A percentile compares a stretch with the other conserved stretches of the same genome.
Evolutionary conservation across 2,888 invertebrate genomes (phyloP).

Genomic region (Apamea anceps): DNA sequence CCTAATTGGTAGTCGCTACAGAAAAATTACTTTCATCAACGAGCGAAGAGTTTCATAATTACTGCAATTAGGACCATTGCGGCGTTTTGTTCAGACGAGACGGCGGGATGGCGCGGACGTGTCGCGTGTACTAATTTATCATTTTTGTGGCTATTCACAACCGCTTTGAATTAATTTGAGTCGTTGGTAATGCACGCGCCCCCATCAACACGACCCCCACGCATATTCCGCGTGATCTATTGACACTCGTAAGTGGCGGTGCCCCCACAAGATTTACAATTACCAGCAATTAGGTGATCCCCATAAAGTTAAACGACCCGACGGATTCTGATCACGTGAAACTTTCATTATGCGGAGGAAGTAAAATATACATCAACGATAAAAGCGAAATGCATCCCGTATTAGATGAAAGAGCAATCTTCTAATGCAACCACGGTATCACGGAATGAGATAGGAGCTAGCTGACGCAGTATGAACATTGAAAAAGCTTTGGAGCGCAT

Average conservation of each 20-base stretch:
- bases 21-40: slow-evolving; percentile 89
- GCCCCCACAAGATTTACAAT: slow-evolving; percentile 53
- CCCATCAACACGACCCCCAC: slow-evolving; percentile 48
- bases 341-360: slow-evolving; percentile 54
- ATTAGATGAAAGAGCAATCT: slow-evolving; percentile 64
- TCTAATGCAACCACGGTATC: slow-evolving; percentile 62
- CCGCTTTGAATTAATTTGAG: slow-evolving; percentile 70
- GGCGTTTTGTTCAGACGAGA: slow-evolving; percentile 82
- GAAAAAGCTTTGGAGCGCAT: slow-evolving; percentile 41
- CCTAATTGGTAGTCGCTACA: slow-evolving; percentile 87
- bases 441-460: slow-evolving; percentile 55
- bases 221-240: slow-evolving; percentile 62
- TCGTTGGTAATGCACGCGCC: slow-evolving; percentile 63
- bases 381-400: slow-evolving; percentile 60
- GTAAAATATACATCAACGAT: slow-evolving; percentile 60
- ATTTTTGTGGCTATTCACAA: slow-evolving; percentile 76
- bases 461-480: slow-evolving; percentile 54
- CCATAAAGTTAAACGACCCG: slow-evolving; percentile 23
- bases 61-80: slow-evolving; percentile 85
- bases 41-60: slow-evolving; percentile 88
- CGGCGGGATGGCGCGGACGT: slow-evolving; percentile 78
- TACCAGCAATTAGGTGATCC: slow-evolving; percentile 55
- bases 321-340: slow-evolving; percentile 59
- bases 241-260: slow-evolving; percentile 49
- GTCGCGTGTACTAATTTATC: slow-evolving; percentile 84